Base-by-base conservation (phyloP, 2,797 vertebrate genomes). In the Micromesistius poutassou region DNA sequence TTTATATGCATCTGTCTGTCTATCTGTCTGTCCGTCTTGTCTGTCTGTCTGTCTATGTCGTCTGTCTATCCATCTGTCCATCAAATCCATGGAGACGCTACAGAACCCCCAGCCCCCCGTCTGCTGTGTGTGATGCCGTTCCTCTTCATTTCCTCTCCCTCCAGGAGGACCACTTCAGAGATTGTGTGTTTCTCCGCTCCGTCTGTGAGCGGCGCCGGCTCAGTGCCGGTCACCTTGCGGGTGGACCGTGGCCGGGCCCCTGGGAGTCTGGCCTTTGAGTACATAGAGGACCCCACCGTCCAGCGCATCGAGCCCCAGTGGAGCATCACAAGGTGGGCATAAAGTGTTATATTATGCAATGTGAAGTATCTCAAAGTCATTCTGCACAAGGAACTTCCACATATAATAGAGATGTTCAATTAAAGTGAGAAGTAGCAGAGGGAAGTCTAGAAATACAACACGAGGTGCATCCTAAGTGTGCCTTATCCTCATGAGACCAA, bases 241-340 rank as follows among this genome's bases (percentile, higher is more conserved):
- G 96, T 99, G 0, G 97, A 99, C 92, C 91, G 94, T 30, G 97
- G 97, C 38, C 93, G 81, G 30, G 91, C 96, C 80, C 95, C 95
- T 22, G 94, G 88, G 78, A 96, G 85, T 66, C 82, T 99, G 87
- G 91, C 94, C 30, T 99, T 97, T 0, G 95, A 97, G 87, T 99
- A 98, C 93, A 97, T 98, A 0, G 96, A 97, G 0, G 97, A 99
- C 81, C 97, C 97, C 5, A 97, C 94, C 4, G 96, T 98, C 55
- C 95, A 96, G 81, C 95, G 94, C 77, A 94, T 98, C 2, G 97
- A 99, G n/a, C 97, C 97, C 0, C 95, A 97, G 80, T 99, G 97
- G 97, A 99, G 97, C 90, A 99, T 99, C 0, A 91, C 94, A 85
- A 99, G 97, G 97, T 98, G 91, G 87, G 19, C 46, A 19, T 19